phyloP scores from a whole-genome alignment of 2,888 invertebrate species.

The Habrosyne pyritoides region DNA sequence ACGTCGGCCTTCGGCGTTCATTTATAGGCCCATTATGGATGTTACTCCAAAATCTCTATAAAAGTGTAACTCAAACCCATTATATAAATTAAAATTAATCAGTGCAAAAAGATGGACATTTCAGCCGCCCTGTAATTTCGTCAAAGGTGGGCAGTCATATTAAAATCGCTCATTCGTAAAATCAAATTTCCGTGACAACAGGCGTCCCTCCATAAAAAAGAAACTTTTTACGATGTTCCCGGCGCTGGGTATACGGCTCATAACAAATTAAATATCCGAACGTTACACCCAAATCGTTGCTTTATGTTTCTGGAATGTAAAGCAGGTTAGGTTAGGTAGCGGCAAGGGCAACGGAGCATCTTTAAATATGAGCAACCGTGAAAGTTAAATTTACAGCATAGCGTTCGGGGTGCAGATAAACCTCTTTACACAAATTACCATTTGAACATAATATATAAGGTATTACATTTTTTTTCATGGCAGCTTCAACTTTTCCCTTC shows the following conservation, averaged over 20 bases:
- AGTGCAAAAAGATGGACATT: not conserved
- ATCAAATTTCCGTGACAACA: slow-evolving; percentile 66
- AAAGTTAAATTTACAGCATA: no score
- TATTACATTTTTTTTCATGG: no score
- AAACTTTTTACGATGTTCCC: slow-evolving; percentile 43
- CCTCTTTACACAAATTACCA: no score
- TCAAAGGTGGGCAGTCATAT: slow-evolving; percentile 39
- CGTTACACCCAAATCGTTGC: slow-evolving; percentile 26
- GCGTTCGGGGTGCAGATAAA: no score
- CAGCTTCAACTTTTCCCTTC: no score
- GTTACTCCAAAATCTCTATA: not conserved
- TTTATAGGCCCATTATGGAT: no score
- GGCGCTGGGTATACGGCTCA: slow-evolving; percentile 21
- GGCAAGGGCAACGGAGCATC: not conserved
- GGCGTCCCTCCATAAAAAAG: slow-evolving; percentile 47
- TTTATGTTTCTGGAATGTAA: slow-evolving; percentile 12
- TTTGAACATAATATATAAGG: no score
- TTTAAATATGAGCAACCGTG: not conserved
- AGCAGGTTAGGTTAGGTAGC: not conserved
- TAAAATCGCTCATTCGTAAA: slow-evolving; percentile 62
- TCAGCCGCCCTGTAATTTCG: slow-evolving; percentile 14
- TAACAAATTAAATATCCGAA: slow-evolving; percentile 41
- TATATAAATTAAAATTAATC: slow-evolving; percentile 5
- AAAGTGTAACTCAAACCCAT: not conserved
- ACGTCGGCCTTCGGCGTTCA: no score